These are phyloP conservation scores for Heteractis magnifica DNA, from an alignment of 92 coral and sea anemone species.

Conservation along the genomic window DNA sequence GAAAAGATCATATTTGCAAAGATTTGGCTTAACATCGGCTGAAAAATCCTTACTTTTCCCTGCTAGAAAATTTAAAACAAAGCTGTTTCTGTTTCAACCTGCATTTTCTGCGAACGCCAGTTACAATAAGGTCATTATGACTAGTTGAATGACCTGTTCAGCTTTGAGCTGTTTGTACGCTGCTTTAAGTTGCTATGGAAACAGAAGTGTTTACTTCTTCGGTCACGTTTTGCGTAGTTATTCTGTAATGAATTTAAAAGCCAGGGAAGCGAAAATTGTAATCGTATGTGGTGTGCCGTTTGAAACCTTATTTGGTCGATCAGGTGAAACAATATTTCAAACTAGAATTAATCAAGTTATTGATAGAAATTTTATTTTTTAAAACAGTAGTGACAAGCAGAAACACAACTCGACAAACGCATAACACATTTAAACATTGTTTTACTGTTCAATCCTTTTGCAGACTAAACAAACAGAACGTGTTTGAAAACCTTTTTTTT, in stretches of 20 bases:
- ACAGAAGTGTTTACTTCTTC: background rate
- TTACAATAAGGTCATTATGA: background rate
- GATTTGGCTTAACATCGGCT: background rate
- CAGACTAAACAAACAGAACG: background rate
- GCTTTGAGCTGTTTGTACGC: background rate
- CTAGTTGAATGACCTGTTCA: background rate
- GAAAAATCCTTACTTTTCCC: background rate
- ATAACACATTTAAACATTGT: too few species aligned
- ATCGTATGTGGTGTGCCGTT: too few species aligned
- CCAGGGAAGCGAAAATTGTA: too few species aligned
- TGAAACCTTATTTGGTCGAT: too few species aligned
- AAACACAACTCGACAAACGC: too few species aligned
- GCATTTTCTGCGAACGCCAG: background rate
- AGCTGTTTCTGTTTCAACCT: background rate
- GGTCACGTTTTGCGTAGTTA: background rate
- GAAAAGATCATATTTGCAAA: background rate
- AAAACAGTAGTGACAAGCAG: too few species aligned
- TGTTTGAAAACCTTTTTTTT: background rate
- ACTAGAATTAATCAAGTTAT: too few species aligned
- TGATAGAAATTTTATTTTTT: too few species aligned
- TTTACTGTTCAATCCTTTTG: too few species aligned
- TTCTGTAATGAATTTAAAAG: background rate
- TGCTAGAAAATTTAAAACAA: background rate
- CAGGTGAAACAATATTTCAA: too few species aligned
- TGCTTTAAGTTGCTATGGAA: background rate